Conservation (phyloP, 1,140 invertebrate species). For the Apolygus lucorum region DNA sequence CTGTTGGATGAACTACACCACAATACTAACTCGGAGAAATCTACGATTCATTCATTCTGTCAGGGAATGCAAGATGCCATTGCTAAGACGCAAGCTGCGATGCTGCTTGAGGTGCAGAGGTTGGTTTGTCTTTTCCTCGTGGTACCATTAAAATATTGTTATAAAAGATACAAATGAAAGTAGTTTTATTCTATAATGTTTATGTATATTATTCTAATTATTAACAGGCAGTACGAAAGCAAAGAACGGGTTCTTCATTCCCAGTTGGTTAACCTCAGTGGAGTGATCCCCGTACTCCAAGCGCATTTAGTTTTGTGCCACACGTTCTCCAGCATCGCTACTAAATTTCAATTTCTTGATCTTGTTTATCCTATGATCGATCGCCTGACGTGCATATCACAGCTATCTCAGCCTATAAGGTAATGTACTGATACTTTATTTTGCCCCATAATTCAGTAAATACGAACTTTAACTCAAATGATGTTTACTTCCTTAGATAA, state of each 20-base stretch:
- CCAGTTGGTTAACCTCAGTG: conserved; percentile 49
- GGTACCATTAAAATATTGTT: neutral
- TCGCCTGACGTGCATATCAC: conserved; percentile 51
- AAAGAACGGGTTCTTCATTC: conserved; percentile 54
- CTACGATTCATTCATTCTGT: conserved; percentile 54
- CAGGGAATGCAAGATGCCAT: conserved; percentile 57
- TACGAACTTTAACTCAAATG: too few species aligned
- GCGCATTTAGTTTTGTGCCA: conserved; percentile 57
- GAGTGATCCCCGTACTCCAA: conserved; percentile 55
- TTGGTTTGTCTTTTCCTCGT: conserved; percentile 27
- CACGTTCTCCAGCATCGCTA: conserved; percentile 55
- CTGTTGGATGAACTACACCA: conserved; percentile 54
- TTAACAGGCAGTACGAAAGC: conserved; percentile 51
- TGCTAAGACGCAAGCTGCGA: conserved; percentile 52
- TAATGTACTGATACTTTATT: too few species aligned
- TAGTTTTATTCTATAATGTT: neutral
- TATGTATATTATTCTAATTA: neutral
- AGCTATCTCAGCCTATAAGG: conserved; percentile 55
- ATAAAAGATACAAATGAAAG: too few species aligned
- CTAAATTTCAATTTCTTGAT: conserved; percentile 62
- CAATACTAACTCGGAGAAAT: conserved; percentile 57
- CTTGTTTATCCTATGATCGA: conserved; percentile 57
- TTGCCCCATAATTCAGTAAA: neutral
- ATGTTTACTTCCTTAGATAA: too few species aligned
- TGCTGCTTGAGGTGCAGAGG: conserved; percentile 54